These are phyloP conservation scores for Schizaphis graminum DNA, from an alignment of 2,888 invertebrate species.

Conservation along the genomic window DNA sequence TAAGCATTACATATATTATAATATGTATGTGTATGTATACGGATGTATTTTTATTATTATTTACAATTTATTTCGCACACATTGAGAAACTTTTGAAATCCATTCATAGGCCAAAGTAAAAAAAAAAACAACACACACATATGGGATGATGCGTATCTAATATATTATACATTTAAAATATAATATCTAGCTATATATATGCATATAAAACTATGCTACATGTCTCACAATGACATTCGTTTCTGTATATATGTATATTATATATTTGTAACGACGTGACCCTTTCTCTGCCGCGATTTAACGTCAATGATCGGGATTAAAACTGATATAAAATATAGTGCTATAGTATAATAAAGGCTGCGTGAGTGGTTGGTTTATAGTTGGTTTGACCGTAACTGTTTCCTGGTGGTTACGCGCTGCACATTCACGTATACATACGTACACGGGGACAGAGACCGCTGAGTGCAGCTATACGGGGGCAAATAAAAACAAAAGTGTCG, in stretches of 20 bases:
- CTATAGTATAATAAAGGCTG: neutral
- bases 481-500: conserved; percentile 64
- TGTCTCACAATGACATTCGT: conserved; percentile 5
- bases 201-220: neutral
- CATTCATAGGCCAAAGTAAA: neutral
- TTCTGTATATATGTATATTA: neutral
- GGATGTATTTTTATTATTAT: neutral
- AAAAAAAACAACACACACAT: neutral
- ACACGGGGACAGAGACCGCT: neutral
- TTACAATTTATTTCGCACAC: neutral
- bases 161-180: neutral
- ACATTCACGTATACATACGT: neutral
- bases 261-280: neutral
- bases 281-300: neutral
- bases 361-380: conserved; percentile 29
- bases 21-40: neutral
- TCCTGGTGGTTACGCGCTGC: conserved; percentile 31
- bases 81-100: conserved; percentile 10
- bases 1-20: neutral
- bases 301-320: conserved; percentile 49
- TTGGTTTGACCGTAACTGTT: conserved; percentile 46
- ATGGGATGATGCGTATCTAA: neutral
- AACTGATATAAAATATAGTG: conserved; percentile 7
- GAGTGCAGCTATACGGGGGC: neutral
- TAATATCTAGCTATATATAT: neutral